phyloP scores from a whole-genome alignment of 2,888 invertebrate genomes.

The Troides oblongomaculatus region DNA sequence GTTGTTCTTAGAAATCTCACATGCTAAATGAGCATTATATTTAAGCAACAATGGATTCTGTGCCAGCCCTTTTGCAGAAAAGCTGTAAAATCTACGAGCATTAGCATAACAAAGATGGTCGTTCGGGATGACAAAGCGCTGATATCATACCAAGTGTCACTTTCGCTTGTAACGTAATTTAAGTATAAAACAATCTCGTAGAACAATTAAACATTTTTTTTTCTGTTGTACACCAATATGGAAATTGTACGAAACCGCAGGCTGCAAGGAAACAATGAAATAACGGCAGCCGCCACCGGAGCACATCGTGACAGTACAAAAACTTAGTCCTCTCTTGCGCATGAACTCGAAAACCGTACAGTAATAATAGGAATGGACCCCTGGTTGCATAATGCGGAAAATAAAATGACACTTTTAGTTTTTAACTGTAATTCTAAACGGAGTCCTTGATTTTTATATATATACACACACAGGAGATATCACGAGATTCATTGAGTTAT shows the following conservation, averaged over 20 bases:
- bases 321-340: slow-evolving; percentile 67
- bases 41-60: slow-evolving; percentile 56
- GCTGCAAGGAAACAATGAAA: slow-evolving; percentile 60
- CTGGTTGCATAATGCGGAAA: slow-evolving; percentile 70
- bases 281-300: slow-evolving; percentile 56
- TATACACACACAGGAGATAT: no score
- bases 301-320: slow-evolving; percentile 68
- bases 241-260: slow-evolving; percentile 67
- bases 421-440: background rate
- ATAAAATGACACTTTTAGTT: slow-evolving; percentile 65
- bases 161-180: slow-evolving; percentile 63
- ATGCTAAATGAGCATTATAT: slow-evolving; percentile 49
- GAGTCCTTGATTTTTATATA: no score
- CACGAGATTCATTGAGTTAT: no score
- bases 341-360: slow-evolving; percentile 67
- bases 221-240: slow-evolving; percentile 52
- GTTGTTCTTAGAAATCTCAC: slow-evolving; percentile 62
- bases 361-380: slow-evolving; percentile 65
- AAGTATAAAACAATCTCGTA: slow-evolving; percentile 29
- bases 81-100: slow-evolving; percentile 64
- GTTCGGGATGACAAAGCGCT: slow-evolving; percentile 65
- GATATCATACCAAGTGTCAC: slow-evolving; percentile 59
- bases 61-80: slow-evolving; percentile 65
- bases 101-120: slow-evolving; percentile 75
- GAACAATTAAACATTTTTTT: slow-evolving; percentile 47